These are phyloP conservation scores for Epirrhoe alternata DNA, from an alignment of 2,888 invertebrate genomes.

Conservation along the genomic window DNA sequence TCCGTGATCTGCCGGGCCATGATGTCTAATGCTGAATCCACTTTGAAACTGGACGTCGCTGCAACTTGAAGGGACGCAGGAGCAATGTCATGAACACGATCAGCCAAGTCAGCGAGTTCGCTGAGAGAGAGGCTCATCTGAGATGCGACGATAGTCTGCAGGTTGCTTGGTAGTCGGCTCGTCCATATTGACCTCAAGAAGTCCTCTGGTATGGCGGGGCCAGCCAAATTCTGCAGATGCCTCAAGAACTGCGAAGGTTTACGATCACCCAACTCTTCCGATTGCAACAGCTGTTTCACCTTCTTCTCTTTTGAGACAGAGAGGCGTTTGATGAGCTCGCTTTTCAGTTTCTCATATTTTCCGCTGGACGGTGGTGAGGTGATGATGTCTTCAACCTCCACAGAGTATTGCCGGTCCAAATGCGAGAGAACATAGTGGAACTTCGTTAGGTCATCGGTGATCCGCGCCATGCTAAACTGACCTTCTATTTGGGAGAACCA, in stretches of 20 bases:
- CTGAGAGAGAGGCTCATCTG: conserved; percentile 19
- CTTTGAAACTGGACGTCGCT: too few relatives aligned
- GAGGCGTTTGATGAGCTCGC: conserved; percentile 13
- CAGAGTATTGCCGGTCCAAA: conserved; percentile 11
- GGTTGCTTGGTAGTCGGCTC: conserved; percentile 13
- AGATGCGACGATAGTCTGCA: conserved; percentile 32
- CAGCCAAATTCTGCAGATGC: conserved; percentile 34
- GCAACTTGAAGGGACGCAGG: conserved; percentile 1
- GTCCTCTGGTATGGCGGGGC: conserved; percentile 31
- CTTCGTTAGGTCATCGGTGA: conserved; percentile 8
- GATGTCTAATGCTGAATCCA: not conserved
- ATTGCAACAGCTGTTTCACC: conserved; percentile 31
- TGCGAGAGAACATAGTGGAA: conserved; percentile 4
- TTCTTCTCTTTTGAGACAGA: conserved; percentile 15
- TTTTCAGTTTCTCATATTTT: conserved; percentile 3
- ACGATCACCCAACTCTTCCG: conserved; percentile 39
- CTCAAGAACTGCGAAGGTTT: conserved; percentile 40
- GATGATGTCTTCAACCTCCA: conserved; percentile 19
- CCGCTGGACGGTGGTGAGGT: not conserved
- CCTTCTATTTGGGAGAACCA: conserved; percentile 24
- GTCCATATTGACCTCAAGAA: conserved; percentile 33
- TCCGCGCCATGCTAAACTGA: conserved; percentile 2
- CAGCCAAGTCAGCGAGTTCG: conserved; percentile 4
- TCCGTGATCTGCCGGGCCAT: not conserved
- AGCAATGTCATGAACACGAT: not conserved